Percentiles rank a stretch among this genome's conserved stretches.
phyloP scores from a whole-genome alignment of 1,140 invertebrate genomes.

The Dinoponera quadriceps region DNA sequence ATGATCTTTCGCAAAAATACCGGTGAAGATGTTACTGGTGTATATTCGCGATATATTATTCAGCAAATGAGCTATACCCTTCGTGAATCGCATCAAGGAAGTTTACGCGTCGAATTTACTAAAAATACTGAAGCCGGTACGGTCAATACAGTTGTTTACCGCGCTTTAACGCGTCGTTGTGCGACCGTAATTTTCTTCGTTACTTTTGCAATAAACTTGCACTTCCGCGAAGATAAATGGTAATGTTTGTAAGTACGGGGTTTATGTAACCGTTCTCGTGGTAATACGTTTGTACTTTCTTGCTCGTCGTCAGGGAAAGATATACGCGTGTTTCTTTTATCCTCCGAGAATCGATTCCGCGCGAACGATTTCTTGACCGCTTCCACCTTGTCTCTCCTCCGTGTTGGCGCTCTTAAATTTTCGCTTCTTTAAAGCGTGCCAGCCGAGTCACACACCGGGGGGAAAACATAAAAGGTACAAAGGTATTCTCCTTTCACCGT shows the following conservation, averaged over 20 bases:
- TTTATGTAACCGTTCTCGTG: slow-evolving; percentile 20
- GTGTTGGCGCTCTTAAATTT: slow-evolving; percentile 61
- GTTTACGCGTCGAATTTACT: not conserved
- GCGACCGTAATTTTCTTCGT: not conserved
- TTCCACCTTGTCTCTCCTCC: slow-evolving; percentile 11
- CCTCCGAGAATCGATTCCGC: slow-evolving; percentile 65
- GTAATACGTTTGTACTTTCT: slow-evolving; percentile 28
- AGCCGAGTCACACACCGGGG: slow-evolving; percentile 14
- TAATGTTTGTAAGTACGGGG: slow-evolving; percentile 18
- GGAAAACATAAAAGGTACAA: slow-evolving; percentile 68
- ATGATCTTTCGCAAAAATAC: slow-evolving; percentile 62
- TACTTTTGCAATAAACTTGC: slow-evolving; percentile 7
- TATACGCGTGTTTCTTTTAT: slow-evolving; percentile 38
- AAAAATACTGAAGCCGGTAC: not conserved
- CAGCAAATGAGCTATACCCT: not conserved
- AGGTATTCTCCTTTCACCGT: slow-evolving; percentile 73
- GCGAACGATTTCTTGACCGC: slow-evolving; percentile 52
- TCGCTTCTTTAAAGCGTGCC: slow-evolving; percentile 50
- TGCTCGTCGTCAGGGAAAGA: slow-evolving; percentile 5
- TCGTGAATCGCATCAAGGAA: not conserved
- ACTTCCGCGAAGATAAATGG: slow-evolving; percentile 38
- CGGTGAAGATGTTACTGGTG: slow-evolving; percentile 40
- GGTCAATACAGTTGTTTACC: not conserved
- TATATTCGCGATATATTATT: slow-evolving; percentile 17
- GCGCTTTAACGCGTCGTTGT: not conserved